Base-by-base conservation (phyloP, 2,113 vertebrate species). In the Pipa parva region DNA sequence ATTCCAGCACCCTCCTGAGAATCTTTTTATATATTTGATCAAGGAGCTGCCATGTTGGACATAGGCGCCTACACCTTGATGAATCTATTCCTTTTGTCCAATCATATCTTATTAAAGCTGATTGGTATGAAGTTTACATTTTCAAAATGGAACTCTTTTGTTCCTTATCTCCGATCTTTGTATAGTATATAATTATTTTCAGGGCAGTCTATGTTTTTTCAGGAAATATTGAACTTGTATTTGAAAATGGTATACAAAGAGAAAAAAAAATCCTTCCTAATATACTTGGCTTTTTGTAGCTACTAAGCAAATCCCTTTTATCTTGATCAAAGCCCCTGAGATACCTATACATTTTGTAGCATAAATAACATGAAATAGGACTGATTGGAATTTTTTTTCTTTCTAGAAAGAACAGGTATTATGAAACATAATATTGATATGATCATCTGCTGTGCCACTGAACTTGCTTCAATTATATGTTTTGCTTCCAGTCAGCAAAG, bases 341-440 rank as follows among this genome's bases (percentile, higher is more conserved):
- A 5, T 33, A 18, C 20, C n/a, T 49, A 17, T 24, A 33, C 20
- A 7, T 18, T 31, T 45, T 65, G 25, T 28, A 48, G 36, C 11
- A 25, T 58, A 58, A 67, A 67, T 49, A 66, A 46, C 50, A 55
- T 42, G 29, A 57, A 66, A 46, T 46, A 36, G 15, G 26, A 25
- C 4, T 4, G 52, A 33, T 24, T 66, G 11, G 45, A 22, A 8
- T 22, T 48, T 49, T 27, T 49, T 33, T 22, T 48, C 36, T 27
- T 49, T 33, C 21, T 24, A 13, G 54, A 27, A 31, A 45, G 18
- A 25, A 39, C 22, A 48, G 54, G 46, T 58, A 6, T 13, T 67
- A 31, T 49, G 10, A 9, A 3, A 60, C 13, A n/a, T 60, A 46
- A 60, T 60, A 27, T 11, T 67, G 21, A 42, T 18, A 33, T 26